phyloP scores from a whole-genome alignment of 2,888 invertebrate genomes.

The Dioctria linearis region DNA sequence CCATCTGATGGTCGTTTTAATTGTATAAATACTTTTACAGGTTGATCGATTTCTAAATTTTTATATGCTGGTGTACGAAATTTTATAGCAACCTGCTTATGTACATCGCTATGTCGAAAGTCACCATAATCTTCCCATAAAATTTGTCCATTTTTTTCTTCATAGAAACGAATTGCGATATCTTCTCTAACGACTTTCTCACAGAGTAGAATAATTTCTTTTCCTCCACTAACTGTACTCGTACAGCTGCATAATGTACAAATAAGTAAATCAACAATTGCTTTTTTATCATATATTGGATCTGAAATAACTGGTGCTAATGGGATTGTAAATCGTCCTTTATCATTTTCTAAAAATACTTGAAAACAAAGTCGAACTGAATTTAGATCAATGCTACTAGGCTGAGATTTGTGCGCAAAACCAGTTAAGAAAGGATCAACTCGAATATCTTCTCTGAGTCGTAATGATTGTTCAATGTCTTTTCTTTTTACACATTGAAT shows the following conservation, averaged over 20 bases:
- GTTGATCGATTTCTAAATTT: conserved; percentile 78
- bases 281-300: conserved; percentile 96
- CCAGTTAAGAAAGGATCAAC: conserved; percentile 96
- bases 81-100: conserved; percentile 91
- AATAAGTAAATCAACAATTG: conserved; percentile 93
- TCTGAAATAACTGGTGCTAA: conserved; percentile 90
- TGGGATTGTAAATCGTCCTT: conserved; percentile 80
- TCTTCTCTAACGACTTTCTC: conserved; percentile 94
- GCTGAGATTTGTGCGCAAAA: conserved; percentile 85
- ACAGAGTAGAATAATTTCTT: conserved; percentile 92
- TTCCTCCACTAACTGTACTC: conserved; percentile 88
- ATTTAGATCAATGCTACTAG: conserved; percentile 93
- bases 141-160: conserved; percentile 78
- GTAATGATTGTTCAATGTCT: conserved; percentile 89
- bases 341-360: conserved; percentile 85
- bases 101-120: conserved; percentile 84
- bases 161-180: conserved; percentile 90
- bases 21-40: conserved; percentile 85
- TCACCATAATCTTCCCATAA: conserved; percentile 90
- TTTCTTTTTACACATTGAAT: conserved; percentile 97
- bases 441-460: conserved; percentile 83
- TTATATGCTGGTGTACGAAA: conserved; percentile 87
- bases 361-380: conserved; percentile 96
- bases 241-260: conserved; percentile 90
- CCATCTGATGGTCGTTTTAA: conserved; percentile 88